These are phyloP conservation scores for Wasmannia auropunctata DNA, from an alignment of 1,140 invertebrate genomes.

Conservation along the genomic window DNA sequence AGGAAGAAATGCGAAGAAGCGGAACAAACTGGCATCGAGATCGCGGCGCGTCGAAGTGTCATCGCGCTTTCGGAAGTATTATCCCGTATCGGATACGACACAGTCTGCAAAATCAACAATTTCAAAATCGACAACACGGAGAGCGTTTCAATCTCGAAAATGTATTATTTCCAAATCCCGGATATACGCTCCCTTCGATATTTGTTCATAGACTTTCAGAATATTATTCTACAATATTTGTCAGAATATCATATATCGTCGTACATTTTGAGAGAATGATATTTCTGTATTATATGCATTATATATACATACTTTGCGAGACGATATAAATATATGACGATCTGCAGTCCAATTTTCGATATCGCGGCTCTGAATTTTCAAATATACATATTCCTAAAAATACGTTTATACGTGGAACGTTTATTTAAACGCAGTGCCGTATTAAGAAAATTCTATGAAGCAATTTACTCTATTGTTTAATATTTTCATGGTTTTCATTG, in stretches of 20 bases:
- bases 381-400: neutral
- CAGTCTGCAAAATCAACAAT: neutral
- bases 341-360: neutral
- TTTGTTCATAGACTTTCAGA: neutral
- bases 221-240: conserved; percentile 7
- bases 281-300: neutral
- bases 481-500: neutral
- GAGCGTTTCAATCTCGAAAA: neutral
- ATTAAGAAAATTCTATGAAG: neutral
- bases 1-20: neutral
- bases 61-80: neutral
- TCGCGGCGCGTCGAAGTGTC: neutral
- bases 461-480: neutral
- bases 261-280: neutral
- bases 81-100: neutral
- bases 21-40: neutral
- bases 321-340: neutral
- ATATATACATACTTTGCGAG: neutral
- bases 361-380: neutral
- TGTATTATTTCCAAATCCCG: neutral
- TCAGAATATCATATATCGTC: neutral
- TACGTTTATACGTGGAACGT: neutral
- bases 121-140: neutral
- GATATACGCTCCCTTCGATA: neutral
- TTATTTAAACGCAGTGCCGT: neutral